Percentiles rank a stretch among this genome's conserved stretches.
Evolutionary conservation across 2,888 invertebrate genomes (phyloP).

Genomic region (Syritta pipiens): DNA sequence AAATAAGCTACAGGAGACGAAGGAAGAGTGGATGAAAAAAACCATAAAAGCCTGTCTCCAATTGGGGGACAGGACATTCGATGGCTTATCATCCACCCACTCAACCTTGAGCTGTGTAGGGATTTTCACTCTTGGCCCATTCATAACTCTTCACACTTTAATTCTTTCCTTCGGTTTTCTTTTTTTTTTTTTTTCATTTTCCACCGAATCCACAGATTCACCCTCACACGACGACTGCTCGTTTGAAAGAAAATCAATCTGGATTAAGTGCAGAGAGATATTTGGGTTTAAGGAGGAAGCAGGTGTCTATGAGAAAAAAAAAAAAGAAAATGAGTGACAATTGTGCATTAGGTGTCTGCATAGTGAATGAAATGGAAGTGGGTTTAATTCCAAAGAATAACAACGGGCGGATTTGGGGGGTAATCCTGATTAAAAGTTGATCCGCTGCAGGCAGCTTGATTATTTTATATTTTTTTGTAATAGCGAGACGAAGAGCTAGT

Average conservation of each 20-base stretch:
- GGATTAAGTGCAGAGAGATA: not conserved
- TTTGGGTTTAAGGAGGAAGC: not conserved
- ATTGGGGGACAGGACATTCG: not conserved
- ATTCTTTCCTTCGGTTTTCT: not conserved
- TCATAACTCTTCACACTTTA: not conserved
- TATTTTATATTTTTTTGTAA: too few species aligned
- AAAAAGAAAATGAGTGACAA: too few species aligned
- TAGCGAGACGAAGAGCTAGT: too few species aligned
- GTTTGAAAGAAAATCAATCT: conserved; percentile 20
- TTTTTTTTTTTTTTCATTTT: not conserved
- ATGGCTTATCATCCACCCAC: not conserved
- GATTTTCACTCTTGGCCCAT: not conserved
- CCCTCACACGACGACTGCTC: too few species aligned
- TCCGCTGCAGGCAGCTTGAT: too few species aligned
- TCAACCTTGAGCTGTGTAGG: conserved; percentile 2
- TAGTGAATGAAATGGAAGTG: conserved; percentile 1
- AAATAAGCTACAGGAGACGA: too few species aligned
- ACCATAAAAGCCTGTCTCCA: not conserved
- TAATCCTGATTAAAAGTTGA: not conserved
- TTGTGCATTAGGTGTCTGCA: not conserved
- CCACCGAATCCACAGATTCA: too few species aligned
- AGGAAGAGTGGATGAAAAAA: too few species aligned
- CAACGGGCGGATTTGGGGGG: not conserved
- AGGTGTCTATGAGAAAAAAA: too few species aligned
- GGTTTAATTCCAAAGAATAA: not conserved